These are phyloP conservation scores for Drosophila seclusa DNA, from an alignment of 2,888 invertebrate genomes.

Conservation along the genomic window DNA sequence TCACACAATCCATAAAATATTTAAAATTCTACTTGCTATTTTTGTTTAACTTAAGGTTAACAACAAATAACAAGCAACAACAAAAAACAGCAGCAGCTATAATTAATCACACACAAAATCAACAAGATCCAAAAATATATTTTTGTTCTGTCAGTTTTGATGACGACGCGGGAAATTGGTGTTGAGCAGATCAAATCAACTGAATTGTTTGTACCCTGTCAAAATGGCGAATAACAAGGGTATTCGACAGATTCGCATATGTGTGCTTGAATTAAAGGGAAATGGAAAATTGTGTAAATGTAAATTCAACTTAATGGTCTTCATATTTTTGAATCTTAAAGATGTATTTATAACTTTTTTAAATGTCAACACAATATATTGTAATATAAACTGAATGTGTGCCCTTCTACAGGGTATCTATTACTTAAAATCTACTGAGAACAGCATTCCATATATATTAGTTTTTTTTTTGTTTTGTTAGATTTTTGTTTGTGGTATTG, in stretches of 20 bases:
- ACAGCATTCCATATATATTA: background rate
- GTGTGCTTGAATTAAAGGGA: background rate
- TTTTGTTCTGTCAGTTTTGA: constrained; percentile 45
- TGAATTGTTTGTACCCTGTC: constrained; percentile 26
- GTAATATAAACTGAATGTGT: background rate
- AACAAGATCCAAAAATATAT: constrained; percentile 59
- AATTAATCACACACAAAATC: constrained; percentile 64
- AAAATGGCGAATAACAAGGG: background rate
- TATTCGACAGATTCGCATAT: background rate
- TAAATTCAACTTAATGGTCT: background rate
- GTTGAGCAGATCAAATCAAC: constrained; percentile 20
- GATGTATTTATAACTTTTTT: background rate
- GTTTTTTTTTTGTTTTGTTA: background rate
- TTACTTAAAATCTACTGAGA: background rate
- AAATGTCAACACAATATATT: background rate
- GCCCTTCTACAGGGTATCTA: background rate
- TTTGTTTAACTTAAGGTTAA: constrained; percentile 72
- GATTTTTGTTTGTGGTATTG: background rate
- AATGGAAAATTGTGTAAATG: background rate
- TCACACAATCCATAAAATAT: constrained; percentile 64
- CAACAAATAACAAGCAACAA: constrained; percentile 58
- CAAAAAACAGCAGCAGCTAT: constrained; percentile 30
- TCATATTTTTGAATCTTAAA: background rate
- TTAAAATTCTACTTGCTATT: constrained; percentile 78
- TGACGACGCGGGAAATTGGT: constrained; percentile 52